Base-by-base conservation (phyloP, 2,113 vertebrate genomes). In the Pelmatolapia mariae region DNA sequence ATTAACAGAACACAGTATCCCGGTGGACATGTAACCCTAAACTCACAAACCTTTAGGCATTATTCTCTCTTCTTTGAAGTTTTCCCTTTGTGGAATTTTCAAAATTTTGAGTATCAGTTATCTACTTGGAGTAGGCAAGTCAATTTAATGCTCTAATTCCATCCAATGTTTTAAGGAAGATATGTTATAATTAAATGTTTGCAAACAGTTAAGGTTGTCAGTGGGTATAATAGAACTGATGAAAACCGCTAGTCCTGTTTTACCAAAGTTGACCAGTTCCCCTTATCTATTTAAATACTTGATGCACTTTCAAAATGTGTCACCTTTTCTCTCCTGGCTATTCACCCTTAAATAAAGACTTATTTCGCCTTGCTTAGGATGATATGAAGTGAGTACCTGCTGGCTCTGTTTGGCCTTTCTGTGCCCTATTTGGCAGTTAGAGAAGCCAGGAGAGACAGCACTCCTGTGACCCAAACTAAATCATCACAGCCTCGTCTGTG, bases 321-420 rank as follows among this genome's bases (percentile, higher is more conserved):
- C 59, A 85, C 56, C 16, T 87, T 83, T 59, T 87, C 63, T 52
- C 63, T 18, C 59, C 4, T 43, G 36, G 47, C 47, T 63, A 57
- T 85, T 90, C 45, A 82, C 66, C 86, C 73, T 54, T 57, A 91
- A 90, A 91, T 87, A 84, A 87, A 87, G 50, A 85, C 56, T 24
- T 31, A 86, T 93, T 86, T 91, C 7, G n/a, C 61, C 26, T 86
- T 82, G 36, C 47, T 81, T 4, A 7, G 22, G 56, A 81, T 73
- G 61, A 85, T 84, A 82, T 82, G 54, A 89, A 76, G 53, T 57
- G 8, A 81, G 84, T 79, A 87, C 86, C 63, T 87, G 33, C 57
- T 79, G 66, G 61, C 80, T 82, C 11, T 36, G 18, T 80, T 13
- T 92, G 63, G 83, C 82, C 50, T 86, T 84, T 80, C 22, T 7